These are phyloP conservation scores for Poeciliopsis infans DNA, from an alignment of 2,797 vertebrate species.

Conservation along the genomic window DNA sequence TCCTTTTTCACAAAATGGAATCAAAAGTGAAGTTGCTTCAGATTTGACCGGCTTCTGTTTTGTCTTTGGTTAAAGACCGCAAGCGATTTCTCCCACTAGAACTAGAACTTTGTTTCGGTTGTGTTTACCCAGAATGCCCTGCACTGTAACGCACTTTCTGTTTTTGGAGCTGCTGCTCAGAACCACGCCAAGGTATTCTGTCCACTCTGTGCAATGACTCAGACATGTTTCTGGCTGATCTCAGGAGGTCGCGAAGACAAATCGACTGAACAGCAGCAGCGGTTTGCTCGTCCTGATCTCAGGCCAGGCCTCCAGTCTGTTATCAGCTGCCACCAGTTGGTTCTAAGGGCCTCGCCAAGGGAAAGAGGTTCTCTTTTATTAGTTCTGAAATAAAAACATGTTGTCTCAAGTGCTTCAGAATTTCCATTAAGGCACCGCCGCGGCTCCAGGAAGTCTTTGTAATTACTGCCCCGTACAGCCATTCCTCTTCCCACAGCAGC, in stretches of 20 bases:
- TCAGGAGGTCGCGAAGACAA: background rate
- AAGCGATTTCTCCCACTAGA: too few species aligned
- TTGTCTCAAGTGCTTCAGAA: background rate
- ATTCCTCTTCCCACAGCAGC: background rate
- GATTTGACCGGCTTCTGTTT: too few species aligned
- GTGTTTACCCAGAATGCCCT: too few species aligned
- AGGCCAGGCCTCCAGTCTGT: background rate
- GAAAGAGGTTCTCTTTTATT: background rate
- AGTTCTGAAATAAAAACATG: background rate
- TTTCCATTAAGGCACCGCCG: background rate
- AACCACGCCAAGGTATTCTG: background rate
- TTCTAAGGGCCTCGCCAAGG: background rate
- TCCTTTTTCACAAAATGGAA: too few species aligned
- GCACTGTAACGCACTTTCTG: too few species aligned
- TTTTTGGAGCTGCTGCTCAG: background rate
- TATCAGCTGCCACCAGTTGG: background rate
- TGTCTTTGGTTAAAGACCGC: too few species aligned
- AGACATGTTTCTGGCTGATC: background rate
- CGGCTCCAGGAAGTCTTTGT: background rate
- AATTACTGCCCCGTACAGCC: background rate
- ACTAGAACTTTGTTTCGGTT: too few species aligned
- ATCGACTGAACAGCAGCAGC: background rate
- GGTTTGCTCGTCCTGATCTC: background rate
- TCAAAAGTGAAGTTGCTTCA: too few species aligned
- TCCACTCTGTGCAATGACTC: background rate